phyloP scores from a whole-genome alignment of 1,140 invertebrate genomes.

The Fopius arisanus region DNA sequence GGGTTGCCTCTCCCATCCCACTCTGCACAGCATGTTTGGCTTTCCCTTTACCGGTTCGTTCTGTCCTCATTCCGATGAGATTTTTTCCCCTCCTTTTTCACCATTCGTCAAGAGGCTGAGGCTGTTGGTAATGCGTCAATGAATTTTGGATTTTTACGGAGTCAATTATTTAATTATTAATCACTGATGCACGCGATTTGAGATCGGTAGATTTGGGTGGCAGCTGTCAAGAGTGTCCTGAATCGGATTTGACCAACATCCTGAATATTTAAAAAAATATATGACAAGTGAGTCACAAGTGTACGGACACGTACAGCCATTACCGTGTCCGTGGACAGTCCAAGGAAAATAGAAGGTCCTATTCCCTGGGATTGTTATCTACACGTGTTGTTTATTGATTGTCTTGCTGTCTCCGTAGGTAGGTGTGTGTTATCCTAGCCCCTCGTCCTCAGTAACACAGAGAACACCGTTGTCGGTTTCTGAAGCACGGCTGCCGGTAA shows the following conservation, averaged over 20 bases:
- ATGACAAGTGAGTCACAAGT: constrained; percentile 30
- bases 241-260: background rate
- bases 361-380: constrained; percentile 60
- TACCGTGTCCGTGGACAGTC: constrained; percentile 43
- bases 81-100: background rate
- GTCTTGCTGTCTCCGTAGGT: constrained; percentile 51
- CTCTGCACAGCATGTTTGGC: constrained; percentile 15
- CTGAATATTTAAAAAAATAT: constrained; percentile 33
- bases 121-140: background rate
- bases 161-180: too few species aligned
- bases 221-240: too few species aligned
- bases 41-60: constrained; percentile 25
- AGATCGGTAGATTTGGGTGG: too few species aligned
- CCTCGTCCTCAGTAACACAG: background rate
- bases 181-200: too few species aligned
- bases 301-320: constrained; percentile 53
- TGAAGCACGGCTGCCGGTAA: constrained; percentile 53
- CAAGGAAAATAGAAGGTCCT: constrained; percentile 53
- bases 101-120: background rate
- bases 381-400: constrained; percentile 65
- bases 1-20: constrained; percentile 7
- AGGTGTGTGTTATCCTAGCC: background rate
- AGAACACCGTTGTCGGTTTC: constrained; percentile 35
- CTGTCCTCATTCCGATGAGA: background rate
- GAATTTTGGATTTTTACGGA: too few species aligned